Evolutionary conservation across 1,140 invertebrate genomes (phyloP).

Genomic region (Drosophila varians): DNA sequence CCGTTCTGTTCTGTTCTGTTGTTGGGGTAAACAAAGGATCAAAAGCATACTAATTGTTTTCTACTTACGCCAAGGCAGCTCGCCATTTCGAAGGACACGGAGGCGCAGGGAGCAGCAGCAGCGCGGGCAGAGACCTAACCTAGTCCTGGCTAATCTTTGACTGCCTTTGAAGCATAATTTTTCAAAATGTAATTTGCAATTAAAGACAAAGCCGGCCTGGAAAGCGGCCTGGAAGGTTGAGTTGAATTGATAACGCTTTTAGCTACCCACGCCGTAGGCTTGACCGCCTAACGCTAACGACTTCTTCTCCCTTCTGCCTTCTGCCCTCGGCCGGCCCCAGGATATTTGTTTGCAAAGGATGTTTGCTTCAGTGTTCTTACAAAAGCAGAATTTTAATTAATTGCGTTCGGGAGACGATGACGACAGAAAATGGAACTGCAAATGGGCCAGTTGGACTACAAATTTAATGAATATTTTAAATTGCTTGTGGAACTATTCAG

Average conservation of each 20-base stretch:
- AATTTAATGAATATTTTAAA: not conserved
- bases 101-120: not conserved
- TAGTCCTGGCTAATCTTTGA: conserved; percentile 61
- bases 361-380: conserved; percentile 73
- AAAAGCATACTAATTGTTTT: conserved; percentile 83
- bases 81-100: conserved; percentile 20
- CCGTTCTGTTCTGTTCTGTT: conserved; percentile 64
- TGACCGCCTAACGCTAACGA: conserved; percentile 48
- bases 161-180: conserved; percentile 75
- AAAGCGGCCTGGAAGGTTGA: conserved; percentile 12
- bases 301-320: conserved; percentile 13
- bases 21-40: conserved; percentile 82
- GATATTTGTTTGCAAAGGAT: conserved; percentile 70
- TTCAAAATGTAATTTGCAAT: conserved; percentile 83
- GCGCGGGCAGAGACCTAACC: conserved; percentile 12
- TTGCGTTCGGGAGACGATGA: conserved; percentile 47
- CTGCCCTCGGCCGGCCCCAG: not conserved
- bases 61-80: conserved; percentile 65
- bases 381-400: conserved; percentile 80
- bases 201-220: conserved; percentile 66
- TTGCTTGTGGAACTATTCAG: not conserved
- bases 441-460: not conserved
- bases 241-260: conserved; percentile 36
- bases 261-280: conserved; percentile 50
- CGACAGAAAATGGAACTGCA: conserved; percentile 11